Evolutionary conservation across 1,140 invertebrate genomes (phyloP).

Genomic region (Macrosteles quadrilineatus): DNA sequence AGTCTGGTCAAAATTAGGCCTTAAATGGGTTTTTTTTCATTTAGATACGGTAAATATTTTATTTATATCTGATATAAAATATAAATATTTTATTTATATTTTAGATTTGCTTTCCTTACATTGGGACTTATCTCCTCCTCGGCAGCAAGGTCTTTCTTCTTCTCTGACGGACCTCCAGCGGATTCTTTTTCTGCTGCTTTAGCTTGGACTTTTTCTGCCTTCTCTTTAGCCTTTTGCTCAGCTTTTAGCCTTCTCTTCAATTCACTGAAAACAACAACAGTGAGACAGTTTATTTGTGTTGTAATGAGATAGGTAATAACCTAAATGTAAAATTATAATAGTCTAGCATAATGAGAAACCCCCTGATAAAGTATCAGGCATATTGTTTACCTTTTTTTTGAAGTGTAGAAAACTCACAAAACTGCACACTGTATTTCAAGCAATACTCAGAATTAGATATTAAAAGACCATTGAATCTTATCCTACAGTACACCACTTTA

Average conservation of each 20-base stretch:
- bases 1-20: too few species aligned
- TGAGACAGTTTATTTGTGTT: background rate
- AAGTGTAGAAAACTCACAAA: background rate
- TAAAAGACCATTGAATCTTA: too few species aligned
- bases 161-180: conserved; percentile 47
- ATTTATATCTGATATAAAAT: too few species aligned
- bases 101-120: too few species aligned
- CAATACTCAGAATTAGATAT: background rate
- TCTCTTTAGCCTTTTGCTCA: conserved; percentile 91
- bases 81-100: too few species aligned
- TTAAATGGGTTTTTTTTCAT: too few species aligned
- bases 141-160: conserved; percentile 52
- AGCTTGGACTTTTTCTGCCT: conserved; percentile 75
- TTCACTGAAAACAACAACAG: conserved; percentile 71
- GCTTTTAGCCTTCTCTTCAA: conserved; percentile 87
- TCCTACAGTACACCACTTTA: too few species aligned
- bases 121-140: conserved; percentile 91
- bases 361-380: background rate
- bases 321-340: background rate
- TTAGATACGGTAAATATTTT: too few species aligned
- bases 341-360: background rate
- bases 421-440: background rate
- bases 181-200: conserved; percentile 47
- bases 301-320: background rate
- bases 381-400: background rate